Percentiles rank a stretch among this genome's conserved stretches.
Conservation (phyloP, 2,113 vertebrate genomes). For the Galeopterus variegatus region DNA sequence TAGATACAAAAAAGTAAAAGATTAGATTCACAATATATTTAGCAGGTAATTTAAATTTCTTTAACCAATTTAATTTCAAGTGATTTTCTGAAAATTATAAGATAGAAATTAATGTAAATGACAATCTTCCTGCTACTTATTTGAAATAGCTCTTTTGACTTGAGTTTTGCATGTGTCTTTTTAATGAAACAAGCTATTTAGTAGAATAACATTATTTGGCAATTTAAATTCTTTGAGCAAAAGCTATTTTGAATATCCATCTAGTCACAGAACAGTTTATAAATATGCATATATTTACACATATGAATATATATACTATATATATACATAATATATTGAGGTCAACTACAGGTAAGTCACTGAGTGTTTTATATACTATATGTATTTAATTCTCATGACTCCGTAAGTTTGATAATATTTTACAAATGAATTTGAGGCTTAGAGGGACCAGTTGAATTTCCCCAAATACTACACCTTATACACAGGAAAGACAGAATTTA, state of each 20-base stretch:
- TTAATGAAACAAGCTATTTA: constrained; percentile 5
- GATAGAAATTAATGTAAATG: not conserved
- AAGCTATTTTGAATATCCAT: not conserved
- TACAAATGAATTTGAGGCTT: not conserved
- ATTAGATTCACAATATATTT: not conserved
- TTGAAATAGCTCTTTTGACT: not conserved
- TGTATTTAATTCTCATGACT: not conserved
- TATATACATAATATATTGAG: not conserved
- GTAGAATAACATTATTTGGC: not conserved
- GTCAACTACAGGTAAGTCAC: not conserved
- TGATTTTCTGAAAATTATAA: not conserved
- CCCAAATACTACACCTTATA: not conserved
- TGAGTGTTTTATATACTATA: not conserved
- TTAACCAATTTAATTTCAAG: constrained; percentile 33
- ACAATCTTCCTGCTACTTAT: not conserved
- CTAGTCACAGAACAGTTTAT: not conserved
- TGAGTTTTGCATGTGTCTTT: not conserved
- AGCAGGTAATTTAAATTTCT: not conserved
- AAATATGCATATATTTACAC: not conserved
- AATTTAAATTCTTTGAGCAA: not conserved
- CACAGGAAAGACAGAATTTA: not conserved
- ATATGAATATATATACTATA: not conserved
- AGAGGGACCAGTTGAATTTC: not conserved
- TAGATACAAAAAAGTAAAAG: not conserved
- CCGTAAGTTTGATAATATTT: not conserved